Conservation (phyloP, 2,113 vertebrate species). For the Pavo muticus region DNA sequence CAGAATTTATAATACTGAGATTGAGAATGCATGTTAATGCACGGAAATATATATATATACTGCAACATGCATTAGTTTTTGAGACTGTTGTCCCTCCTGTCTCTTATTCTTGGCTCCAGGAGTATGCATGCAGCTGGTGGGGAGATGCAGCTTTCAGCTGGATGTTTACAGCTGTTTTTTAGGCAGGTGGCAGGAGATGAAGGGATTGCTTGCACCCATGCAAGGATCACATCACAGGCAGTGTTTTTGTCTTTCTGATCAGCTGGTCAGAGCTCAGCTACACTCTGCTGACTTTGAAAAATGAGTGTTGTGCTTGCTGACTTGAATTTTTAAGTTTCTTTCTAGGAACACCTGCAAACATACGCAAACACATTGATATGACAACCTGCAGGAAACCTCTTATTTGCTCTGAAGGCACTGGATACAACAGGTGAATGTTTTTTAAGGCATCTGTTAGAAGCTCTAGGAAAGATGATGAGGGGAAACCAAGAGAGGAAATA, state of each 20-base stretch:
- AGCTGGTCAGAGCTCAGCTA: background rate
- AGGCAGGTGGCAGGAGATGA: background rate
- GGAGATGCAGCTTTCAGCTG: background rate
- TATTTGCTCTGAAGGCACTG: background rate
- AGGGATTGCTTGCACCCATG: background rate
- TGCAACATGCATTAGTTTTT: background rate
- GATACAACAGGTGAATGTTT: background rate
- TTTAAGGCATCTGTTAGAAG: background rate
- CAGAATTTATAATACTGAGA: no score
- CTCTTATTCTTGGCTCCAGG: background rate
- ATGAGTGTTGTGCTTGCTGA: background rate
- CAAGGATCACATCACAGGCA: background rate
- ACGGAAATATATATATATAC: background rate
- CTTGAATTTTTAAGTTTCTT: slow-evolving; percentile 12
- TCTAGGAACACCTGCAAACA: background rate
- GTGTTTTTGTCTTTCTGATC: background rate
- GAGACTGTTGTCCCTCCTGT: background rate
- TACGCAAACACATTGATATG: background rate
- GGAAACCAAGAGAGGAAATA: background rate
- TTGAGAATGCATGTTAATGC: background rate
- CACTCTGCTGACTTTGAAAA: background rate
- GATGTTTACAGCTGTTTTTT: background rate
- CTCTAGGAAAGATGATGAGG: background rate
- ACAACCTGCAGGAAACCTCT: slow-evolving; percentile 17
- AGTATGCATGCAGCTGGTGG: background rate